Conservation (phyloP, 2,797 vertebrate species). For the Coluber constrictor region DNA sequence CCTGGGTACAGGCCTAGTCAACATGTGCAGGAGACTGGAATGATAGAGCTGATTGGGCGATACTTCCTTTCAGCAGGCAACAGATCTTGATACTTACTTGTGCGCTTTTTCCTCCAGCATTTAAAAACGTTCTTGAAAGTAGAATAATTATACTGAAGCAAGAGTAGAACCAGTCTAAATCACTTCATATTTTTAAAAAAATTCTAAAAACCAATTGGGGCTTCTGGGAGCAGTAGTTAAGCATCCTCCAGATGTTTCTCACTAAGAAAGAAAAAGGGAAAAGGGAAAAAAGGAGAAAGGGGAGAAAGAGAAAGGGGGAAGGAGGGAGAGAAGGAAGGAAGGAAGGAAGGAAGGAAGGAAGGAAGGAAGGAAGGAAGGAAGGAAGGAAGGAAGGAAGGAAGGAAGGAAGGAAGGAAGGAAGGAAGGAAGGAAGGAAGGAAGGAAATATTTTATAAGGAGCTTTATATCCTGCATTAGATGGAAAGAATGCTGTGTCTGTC, state of each 20-base stretch:
- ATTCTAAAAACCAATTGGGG: background rate
- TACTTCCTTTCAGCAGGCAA: background rate
- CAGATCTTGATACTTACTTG: background rate
- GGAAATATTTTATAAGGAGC: background rate
- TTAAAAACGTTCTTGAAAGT: background rate
- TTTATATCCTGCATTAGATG: background rate
- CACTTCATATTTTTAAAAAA: background rate
- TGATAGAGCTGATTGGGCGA: background rate
- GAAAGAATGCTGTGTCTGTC: background rate
- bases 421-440: background rate
- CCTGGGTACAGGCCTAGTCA: too few species aligned
- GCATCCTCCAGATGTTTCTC: background rate
- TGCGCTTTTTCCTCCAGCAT: background rate
- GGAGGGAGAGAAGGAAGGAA: fast-evolving
- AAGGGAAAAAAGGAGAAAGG: background rate
- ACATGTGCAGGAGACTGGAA: background rate
- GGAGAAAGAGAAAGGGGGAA: fast-evolving
- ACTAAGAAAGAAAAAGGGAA: background rate
- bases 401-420: background rate
- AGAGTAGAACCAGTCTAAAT: background rate
- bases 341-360: fast-evolving
- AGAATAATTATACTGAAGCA: background rate
- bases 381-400: background rate
- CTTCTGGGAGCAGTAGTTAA: background rate
- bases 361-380: background rate